Percentiles rank a stretch among this genome's conserved stretches.
These are phyloP conservation scores for Meloidogyne exigua DNA, from an alignment of 1,140 invertebrate species.

Conservation along the genomic window DNA sequence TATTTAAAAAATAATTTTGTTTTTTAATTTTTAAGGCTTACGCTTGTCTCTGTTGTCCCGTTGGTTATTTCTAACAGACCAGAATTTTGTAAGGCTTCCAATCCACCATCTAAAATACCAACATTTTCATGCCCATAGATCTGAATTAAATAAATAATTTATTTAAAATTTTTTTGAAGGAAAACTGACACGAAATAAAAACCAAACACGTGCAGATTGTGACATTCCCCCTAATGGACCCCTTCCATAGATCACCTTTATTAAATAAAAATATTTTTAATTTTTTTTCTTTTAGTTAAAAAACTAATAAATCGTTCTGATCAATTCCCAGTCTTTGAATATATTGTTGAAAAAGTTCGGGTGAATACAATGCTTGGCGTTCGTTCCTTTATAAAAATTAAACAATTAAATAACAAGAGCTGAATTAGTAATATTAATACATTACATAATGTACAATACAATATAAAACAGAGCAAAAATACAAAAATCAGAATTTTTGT, in stretches of 20 bases:
- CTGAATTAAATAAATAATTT: background rate
- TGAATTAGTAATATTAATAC: background rate
- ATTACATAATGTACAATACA: no score
- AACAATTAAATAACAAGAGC: slow-evolving; percentile 7
- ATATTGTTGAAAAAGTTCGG: slow-evolving; percentile 46
- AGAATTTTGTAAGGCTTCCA: slow-evolving; percentile 41
- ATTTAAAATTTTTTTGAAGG: background rate
- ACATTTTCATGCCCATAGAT: slow-evolving; percentile 44
- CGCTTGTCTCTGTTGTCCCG: slow-evolving; percentile 26
- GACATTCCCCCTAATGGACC: slow-evolving; percentile 44
- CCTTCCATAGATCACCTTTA: slow-evolving; percentile 29
- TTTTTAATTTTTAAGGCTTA: background rate
- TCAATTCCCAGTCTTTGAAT: slow-evolving; percentile 46
- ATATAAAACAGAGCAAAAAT: no score
- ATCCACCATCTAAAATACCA: slow-evolving; percentile 36
- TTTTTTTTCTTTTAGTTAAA: no score
- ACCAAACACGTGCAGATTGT: slow-evolving; percentile 43
- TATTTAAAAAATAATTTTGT: no score
- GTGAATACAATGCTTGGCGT: slow-evolving; percentile 37
- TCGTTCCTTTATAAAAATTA: slow-evolving; percentile 38
- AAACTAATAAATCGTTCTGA: slow-evolving; percentile 40
- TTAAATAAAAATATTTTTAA: no score
- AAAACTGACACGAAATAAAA: slow-evolving; percentile 37
- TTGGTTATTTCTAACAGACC: slow-evolving; percentile 35
- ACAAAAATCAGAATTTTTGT: no score